Evolutionary conservation across 2,797 vertebrate species (phyloP), one percentile per base, ranked within the genome.

Genomic region (Chaetophractus vellerosus): DNA sequence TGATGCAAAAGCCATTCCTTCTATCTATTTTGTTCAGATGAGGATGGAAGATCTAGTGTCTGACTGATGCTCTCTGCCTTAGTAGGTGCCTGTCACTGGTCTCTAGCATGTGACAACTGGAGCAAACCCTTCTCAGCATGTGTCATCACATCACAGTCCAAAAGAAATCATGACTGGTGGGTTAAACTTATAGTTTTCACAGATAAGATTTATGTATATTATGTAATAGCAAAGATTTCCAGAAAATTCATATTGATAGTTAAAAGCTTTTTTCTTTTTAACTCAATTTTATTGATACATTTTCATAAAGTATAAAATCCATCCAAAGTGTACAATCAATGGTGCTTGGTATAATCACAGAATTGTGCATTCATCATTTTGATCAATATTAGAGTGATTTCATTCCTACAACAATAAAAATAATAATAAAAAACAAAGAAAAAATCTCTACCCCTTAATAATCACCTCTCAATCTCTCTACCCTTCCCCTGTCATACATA

Each of bases 171-270:
- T 28, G 26, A 16, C 69, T 88, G 28, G 26, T 61, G 86, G 78
- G 50, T 52, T 61, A 57, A 74, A 66, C 83, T 91, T 94, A 38
- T 78, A 94, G 63, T 55, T 90, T 38, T 55, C 88, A 91, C 64
- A 69, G 90, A 10, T 14, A 93, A 96, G 88, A 96, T 8, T 2
- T 80, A 87, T 85, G 21, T 0, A 0, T 89, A 57, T 55, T 75
- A 95, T 14, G 92, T 78, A 93, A 95, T 2, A 93, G 83, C 28
- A 87, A 96, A 64, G 52, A 88, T 95, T 96, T 72, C 82, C 72
- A 95, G 36, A 76, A 95, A 82, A 79, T 94, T 86, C 9, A 71
- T 79, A 50, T 26, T 76, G 4, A 33, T 96, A 41, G 82, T 76
- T 94, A 66, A 14, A 96, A 92, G 66, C 50, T 96, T 95, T 45